Evolutionary conservation across 2,797 vertebrate species (phyloP).

Genomic region (Esox lucius): DNA sequence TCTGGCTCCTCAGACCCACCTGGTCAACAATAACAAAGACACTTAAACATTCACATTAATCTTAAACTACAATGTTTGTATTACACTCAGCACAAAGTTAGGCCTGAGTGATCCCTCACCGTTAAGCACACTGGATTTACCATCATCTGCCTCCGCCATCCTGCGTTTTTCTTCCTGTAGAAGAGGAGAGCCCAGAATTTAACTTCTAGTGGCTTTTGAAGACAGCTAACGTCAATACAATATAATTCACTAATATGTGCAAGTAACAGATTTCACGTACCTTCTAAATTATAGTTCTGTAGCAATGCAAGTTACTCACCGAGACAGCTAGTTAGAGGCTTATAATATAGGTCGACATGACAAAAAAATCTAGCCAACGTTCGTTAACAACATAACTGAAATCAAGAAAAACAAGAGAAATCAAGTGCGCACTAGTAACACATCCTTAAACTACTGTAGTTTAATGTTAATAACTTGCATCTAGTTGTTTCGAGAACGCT

Average conservation of each 20-base stretch:
- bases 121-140: conserved; percentile 62
- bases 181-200: conserved; percentile 49
- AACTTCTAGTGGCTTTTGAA: not conserved
- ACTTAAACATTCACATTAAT: not conserved
- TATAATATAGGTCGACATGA: too few relatives aligned
- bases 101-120: conserved; percentile 58
- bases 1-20: conserved; percentile 70
- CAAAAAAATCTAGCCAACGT: not conserved
- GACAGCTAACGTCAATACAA: not conserved
- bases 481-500: not conserved
- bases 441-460: not conserved
- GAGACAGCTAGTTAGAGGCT: not conserved
- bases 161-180: conserved; percentile 51
- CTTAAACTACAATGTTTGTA: not conserved
- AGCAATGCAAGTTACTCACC: not conserved
- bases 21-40: conserved; percentile 33
- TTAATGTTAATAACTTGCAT: not conserved
- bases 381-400: not conserved
- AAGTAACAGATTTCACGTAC: not conserved
- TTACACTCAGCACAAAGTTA: not conserved
- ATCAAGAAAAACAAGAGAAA: not conserved
- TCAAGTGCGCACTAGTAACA: conserved; percentile 13
- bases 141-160: conserved; percentile 73
- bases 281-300: not conserved
- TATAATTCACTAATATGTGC: not conserved